phyloP scores from a whole-genome alignment of 2,888 invertebrate species.

The Heteromurus nitidus region DNA sequence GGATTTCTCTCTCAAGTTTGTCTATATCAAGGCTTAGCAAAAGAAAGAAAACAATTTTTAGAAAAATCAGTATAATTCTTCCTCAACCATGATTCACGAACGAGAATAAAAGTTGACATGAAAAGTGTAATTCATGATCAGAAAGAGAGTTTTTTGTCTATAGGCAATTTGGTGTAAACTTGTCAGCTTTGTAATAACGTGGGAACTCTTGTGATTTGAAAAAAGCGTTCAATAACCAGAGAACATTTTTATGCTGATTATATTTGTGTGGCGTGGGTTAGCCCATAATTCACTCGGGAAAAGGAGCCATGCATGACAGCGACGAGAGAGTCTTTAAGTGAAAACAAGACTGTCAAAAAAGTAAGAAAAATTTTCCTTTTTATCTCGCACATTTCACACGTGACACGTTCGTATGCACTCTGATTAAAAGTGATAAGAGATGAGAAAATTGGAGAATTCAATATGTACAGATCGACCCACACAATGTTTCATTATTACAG shows the following conservation, averaged over 20 bases:
- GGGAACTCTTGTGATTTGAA: conserved; percentile 34
- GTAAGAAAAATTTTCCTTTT: background rate
- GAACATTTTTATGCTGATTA: conserved; percentile 50
- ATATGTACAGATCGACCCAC: background rate
- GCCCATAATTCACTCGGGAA: conserved; percentile 27
- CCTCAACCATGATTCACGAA: too few relatives aligned
- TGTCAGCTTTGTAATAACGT: conserved; percentile 33
- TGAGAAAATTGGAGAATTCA: background rate
- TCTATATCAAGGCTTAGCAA: too few relatives aligned
- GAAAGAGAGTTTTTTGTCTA: too few relatives aligned
- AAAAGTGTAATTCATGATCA: too few relatives aligned
- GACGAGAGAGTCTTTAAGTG: conserved; percentile 2
- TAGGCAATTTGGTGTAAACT: too few relatives aligned
- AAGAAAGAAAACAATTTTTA: too few relatives aligned
- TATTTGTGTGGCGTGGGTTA: conserved; percentile 11
- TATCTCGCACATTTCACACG: conserved; percentile 11
- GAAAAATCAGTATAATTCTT: too few relatives aligned
- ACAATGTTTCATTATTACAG: background rate
- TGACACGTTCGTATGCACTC: conserved; percentile 20
- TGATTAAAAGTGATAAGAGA: too few relatives aligned
- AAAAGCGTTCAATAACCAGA: conserved; percentile 20
- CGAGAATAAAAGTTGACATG: too few relatives aligned
- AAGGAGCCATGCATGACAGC: conserved; percentile 24
- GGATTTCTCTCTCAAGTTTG: too few relatives aligned
- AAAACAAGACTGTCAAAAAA: conserved; percentile 26